Conservation (phyloP, 2,888 invertebrate species). For the Xanthorhoe designata region DNA sequence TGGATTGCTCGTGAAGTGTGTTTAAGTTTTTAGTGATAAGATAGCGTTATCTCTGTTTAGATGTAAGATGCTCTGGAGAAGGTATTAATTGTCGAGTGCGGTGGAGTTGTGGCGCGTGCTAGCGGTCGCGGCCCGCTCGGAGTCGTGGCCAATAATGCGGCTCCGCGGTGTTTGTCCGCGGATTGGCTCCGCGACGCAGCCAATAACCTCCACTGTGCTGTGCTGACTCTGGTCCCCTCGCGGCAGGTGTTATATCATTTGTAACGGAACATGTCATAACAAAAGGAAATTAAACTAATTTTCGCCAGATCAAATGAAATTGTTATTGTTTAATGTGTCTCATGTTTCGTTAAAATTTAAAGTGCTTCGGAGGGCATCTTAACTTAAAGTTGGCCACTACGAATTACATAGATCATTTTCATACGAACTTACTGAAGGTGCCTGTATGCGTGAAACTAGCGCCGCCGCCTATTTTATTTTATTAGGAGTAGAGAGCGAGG, state of each 20-base stretch:
- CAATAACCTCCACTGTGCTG: constrained; percentile 4
- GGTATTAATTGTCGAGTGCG: neutral
- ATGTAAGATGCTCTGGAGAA: neutral
- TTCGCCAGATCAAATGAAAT: too few relatives aligned
- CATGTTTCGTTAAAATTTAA: too few relatives aligned
- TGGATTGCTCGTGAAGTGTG: constrained; percentile 15
- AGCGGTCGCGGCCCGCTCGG: neutral
- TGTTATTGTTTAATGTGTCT: too few relatives aligned
- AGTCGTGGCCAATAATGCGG: constrained; percentile 20
- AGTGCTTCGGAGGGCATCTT: too few relatives aligned
- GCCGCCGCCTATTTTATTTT: too few relatives aligned
- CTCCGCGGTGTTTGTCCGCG: constrained; percentile 7
- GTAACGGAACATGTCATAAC: neutral
- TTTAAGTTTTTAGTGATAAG: constrained; percentile 6
- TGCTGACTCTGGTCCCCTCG: constrained; percentile 7
- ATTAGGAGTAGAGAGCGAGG: too few relatives aligned
- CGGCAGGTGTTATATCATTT: constrained; percentile 9
- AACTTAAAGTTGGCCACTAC: too few relatives aligned
- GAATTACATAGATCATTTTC: too few relatives aligned
- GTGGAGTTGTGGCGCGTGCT: neutral
- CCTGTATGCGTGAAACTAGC: too few relatives aligned
- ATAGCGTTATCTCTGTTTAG: neutral
- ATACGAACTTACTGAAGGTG: too few relatives aligned
- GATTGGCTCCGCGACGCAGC: constrained; percentile 22
- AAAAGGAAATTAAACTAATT: neutral